Evolutionary conservation across 2,888 invertebrate species (phyloP).

Genomic region (Tiliacea citrago): DNA sequence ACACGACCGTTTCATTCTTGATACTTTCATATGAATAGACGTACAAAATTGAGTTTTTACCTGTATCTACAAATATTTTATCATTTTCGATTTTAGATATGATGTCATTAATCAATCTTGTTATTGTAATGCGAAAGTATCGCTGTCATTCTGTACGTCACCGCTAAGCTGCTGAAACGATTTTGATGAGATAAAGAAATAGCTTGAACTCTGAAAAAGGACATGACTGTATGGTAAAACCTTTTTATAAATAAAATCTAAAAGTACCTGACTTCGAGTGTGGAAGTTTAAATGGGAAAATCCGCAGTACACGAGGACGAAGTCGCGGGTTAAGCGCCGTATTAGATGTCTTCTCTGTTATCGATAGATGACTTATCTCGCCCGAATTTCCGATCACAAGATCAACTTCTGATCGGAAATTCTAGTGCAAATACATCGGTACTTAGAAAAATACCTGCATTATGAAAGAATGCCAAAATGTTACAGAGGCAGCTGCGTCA

Average conservation of each 20-base stretch:
- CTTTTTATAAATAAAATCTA: no score
- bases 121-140: background rate
- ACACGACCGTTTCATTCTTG: conserved; percentile 37
- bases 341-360: no score
- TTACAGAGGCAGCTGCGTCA: no score
- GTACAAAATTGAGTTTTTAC: background rate
- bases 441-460: no score
- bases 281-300: background rate
- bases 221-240: no score
- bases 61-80: background rate
- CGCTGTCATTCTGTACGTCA: background rate
- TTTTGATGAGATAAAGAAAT: background rate
- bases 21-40: background rate
- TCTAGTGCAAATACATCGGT: no score
- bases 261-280: no score
- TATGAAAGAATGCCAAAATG: no score
- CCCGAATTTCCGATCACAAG: no score
- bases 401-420: background rate
- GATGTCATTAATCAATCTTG: background rate
- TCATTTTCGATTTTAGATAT: background rate
- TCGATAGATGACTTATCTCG: no score
- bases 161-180: background rate
- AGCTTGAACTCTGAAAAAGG: background rate
- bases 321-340: background rate
- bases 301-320: background rate